Percentiles rank a stretch among this genome's conserved stretches.
phyloP scores from a whole-genome alignment of 2,888 invertebrate genomes.

The Norana najaformis region DNA sequence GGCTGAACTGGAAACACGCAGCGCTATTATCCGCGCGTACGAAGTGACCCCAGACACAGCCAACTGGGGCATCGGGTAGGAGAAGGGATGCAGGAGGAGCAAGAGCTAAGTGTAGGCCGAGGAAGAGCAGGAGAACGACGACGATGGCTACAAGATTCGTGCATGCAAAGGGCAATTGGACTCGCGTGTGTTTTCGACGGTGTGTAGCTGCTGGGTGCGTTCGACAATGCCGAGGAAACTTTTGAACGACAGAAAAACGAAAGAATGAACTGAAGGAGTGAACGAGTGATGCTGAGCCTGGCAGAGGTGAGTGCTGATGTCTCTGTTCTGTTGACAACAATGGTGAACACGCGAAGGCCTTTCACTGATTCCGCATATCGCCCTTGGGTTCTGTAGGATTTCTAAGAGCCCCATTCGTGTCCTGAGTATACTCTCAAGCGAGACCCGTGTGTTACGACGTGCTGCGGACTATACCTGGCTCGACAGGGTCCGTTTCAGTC shows the following conservation, averaged over 20 bases:
- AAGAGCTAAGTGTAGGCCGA: background rate
- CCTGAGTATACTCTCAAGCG: background rate
- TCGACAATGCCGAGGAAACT: background rate
- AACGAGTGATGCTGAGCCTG: background rate
- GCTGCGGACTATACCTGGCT: background rate
- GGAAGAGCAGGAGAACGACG: background rate
- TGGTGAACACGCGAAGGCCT: background rate
- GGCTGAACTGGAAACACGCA: background rate
- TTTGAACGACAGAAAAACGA: background rate
- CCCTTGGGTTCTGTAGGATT: background rate
- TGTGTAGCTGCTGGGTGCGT: background rate
- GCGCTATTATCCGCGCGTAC: background rate
- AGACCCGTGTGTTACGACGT: background rate
- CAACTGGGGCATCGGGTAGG: background rate
- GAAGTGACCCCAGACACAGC: background rate
- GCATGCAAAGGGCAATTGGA: constrained; percentile 5
- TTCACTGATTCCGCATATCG: background rate
- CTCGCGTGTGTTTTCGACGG: background rate
- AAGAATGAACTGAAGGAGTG: background rate
- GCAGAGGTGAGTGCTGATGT: too few species aligned
- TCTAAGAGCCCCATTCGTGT: background rate
- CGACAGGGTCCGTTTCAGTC: background rate
- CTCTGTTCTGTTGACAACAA: background rate
- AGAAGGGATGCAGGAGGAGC: background rate
- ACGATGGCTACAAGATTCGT: background rate